A percentile compares a stretch with the other conserved stretches of the same genome.
Evolutionary conservation across 2,888 invertebrate genomes (phyloP).

Genomic region (Camptogramma bilineatum): DNA sequence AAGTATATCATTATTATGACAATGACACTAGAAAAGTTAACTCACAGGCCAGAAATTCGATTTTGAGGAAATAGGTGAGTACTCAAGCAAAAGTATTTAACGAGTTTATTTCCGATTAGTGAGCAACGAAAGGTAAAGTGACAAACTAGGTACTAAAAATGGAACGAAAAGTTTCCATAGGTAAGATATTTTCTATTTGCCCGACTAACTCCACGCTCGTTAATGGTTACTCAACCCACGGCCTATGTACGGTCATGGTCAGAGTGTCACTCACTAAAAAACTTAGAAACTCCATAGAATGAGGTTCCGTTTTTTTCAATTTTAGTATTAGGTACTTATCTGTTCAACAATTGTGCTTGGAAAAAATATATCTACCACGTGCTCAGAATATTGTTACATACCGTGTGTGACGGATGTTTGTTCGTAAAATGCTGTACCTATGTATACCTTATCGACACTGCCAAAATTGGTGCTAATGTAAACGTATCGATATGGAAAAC

Average conservation of each 20-base stretch:
- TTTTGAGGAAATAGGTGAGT: background rate
- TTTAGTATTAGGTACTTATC: too few relatives aligned
- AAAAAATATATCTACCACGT: too few relatives aligned
- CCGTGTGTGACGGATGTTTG: too few relatives aligned
- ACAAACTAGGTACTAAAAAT: slow-evolving; percentile 10
- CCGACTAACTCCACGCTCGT: background rate
- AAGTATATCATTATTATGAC: too few relatives aligned
- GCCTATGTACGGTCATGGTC: background rate
- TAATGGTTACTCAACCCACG: background rate
- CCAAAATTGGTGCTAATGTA: too few relatives aligned
- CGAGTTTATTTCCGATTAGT: slow-evolving; percentile 8
- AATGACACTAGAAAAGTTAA: background rate
- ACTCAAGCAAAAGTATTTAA: slow-evolving; percentile 1
- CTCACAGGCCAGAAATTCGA: background rate
- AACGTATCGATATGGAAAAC: too few relatives aligned
- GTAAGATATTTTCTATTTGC: background rate
- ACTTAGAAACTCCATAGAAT: background rate
- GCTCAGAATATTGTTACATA: too few relatives aligned
- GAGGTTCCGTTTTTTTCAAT: too few relatives aligned
- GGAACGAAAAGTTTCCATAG: slow-evolving; percentile 4
- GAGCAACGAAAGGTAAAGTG: slow-evolving; percentile 7
- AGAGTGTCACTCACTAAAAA: background rate
- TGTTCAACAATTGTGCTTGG: too few relatives aligned
- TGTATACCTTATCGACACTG: too few relatives aligned
- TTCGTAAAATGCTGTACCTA: too few relatives aligned